phyloP scores from a whole-genome alignment of 2,888 invertebrate species.

The Desoria tigrina region DNA sequence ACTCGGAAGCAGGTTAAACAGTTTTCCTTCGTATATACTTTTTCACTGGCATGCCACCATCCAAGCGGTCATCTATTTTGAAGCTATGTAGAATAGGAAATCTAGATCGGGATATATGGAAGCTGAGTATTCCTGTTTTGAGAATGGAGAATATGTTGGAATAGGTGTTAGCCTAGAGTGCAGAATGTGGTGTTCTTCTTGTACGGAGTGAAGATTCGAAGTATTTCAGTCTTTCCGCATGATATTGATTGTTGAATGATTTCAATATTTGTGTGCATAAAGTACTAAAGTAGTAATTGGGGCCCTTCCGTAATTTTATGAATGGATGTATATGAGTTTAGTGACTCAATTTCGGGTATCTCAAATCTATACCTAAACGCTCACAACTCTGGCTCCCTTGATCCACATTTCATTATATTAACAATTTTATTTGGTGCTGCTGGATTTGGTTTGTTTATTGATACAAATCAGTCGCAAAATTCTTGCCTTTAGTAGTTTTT shows the following conservation, averaged over 20 bases:
- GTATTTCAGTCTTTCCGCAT: background rate
- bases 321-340: background rate
- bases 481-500: background rate
- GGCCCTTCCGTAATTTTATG: background rate
- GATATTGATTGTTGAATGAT: conserved; percentile 9
- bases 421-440: conserved; percentile 6
- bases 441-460: background rate
- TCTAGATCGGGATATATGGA: background rate
- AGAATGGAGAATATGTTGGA: background rate
- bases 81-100: background rate
- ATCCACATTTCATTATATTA: background rate
- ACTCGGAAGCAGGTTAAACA: conserved; percentile 56
- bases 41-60: conserved; percentile 13
- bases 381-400: conserved; percentile 5
- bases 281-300: no score
- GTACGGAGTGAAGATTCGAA: background rate
- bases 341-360: background rate
- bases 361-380: background rate
- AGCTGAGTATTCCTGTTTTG: no score
- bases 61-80: conserved; percentile 9
- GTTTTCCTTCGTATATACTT: conserved; percentile 55
- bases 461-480: conserved; percentile 4
- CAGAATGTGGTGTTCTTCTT: conserved; percentile 53
- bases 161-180: conserved; percentile 49
- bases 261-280: background rate